Percentiles rank a stretch among this genome's conserved stretches.
Conservation (phyloP, 2,888 invertebrate genomes). For the Lochmaea capreae region DNA sequence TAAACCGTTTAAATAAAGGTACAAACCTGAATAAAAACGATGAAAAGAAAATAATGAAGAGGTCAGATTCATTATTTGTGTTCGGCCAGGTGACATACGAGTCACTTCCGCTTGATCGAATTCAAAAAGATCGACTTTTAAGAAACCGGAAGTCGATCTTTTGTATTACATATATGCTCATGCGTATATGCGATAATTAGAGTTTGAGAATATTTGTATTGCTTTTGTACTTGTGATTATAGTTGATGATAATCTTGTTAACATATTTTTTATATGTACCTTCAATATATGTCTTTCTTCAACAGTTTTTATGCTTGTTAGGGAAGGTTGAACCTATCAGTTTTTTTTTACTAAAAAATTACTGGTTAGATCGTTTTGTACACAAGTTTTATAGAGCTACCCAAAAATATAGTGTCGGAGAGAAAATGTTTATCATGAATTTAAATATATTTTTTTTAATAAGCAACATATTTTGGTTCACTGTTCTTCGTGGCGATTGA, state of each 20-base stretch:
- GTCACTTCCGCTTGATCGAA: conserved; percentile 62
- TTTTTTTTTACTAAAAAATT: too few species aligned
- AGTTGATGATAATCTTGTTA: not conserved
- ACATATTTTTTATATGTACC: not conserved
- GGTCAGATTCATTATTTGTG: conserved; percentile 59
- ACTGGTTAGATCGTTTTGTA: too few species aligned
- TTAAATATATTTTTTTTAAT: too few species aligned
- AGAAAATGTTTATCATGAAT: too few species aligned
- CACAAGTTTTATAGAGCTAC: too few species aligned
- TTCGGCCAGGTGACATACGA: conserved; percentile 60
- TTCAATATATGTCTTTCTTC: too few species aligned
- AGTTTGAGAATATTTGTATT: conserved; percentile 31
- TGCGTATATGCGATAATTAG: conserved; percentile 35
- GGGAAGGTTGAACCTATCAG: too few species aligned
- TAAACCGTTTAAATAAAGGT: conserved; percentile 27
- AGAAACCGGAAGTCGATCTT: conserved; percentile 52
- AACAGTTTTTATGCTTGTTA: too few species aligned
- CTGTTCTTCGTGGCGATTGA: too few species aligned
- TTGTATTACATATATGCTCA: conserved; percentile 16
- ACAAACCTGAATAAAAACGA: conserved; percentile 41
- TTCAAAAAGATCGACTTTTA: conserved; percentile 55
- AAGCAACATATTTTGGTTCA: too few species aligned
- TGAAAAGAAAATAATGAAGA: conserved; percentile 50
- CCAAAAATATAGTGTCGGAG: too few species aligned
- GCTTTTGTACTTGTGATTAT: conserved; percentile 19